Evolutionary conservation across 37 sponge, comb jelly and placozoan species (phyloP).

Genomic region (Haliclona indistincta): DNA sequence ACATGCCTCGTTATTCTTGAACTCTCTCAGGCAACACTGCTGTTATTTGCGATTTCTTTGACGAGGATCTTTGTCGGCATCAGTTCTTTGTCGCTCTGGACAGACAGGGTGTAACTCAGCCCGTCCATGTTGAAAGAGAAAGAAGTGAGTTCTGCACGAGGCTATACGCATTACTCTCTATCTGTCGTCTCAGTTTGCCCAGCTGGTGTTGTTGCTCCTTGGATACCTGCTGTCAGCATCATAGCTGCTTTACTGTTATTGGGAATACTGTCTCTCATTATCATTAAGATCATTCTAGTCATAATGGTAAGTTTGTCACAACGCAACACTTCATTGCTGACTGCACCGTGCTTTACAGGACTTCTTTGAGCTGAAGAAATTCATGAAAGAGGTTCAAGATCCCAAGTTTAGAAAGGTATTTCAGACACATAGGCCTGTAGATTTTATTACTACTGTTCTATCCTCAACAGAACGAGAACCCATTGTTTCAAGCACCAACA

Average conservation of each 20-base stretch:
- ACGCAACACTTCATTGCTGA: background rate
- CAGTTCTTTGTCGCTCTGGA: constrained; percentile 29
- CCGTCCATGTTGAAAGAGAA: constrained; percentile 31
- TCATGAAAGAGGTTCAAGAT: constrained; percentile 35
- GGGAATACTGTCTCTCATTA: constrained; percentile 32
- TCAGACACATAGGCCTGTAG: background rate
- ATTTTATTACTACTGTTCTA: background rate
- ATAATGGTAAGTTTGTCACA: constrained; percentile 20
- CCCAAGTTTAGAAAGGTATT: constrained; percentile 36
- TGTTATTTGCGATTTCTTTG: constrained; percentile 12
- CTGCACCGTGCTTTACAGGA: constrained; percentile 6
- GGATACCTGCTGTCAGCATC: constrained; percentile 37
- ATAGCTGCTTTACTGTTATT: constrained; percentile 29
- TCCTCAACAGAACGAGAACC: constrained; percentile 61
- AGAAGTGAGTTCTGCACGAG: constrained; percentile 17
- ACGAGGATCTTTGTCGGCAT: background rate
- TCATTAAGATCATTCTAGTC: constrained; percentile 34
- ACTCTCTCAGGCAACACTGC: constrained; percentile 5
- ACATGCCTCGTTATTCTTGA: background rate
- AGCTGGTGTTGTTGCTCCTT: constrained; percentile 13
- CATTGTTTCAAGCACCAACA: constrained; percentile 60
- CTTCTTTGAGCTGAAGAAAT: constrained; percentile 41
- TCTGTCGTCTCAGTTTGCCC: constrained; percentile 7
- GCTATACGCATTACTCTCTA: too few relatives aligned
- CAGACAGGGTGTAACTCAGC: background rate